These are phyloP conservation scores for Drosophila triauraria DNA, from an alignment of 1,140 invertebrate species.

Conservation along the genomic window DNA sequence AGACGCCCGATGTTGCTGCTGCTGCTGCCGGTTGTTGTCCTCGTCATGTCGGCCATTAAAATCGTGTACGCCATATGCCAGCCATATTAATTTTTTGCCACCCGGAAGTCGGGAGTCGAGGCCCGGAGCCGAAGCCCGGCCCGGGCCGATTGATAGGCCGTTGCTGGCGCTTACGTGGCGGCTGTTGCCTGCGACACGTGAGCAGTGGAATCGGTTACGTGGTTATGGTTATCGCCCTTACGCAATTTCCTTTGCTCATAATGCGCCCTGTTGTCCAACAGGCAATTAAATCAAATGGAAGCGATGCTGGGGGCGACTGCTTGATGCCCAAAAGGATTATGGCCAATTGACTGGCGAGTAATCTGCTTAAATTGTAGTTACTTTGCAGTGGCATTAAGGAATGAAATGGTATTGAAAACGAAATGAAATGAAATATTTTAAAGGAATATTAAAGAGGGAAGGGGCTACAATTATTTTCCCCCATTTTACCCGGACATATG, in stretches of 20 bases:
- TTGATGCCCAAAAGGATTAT: conserved; percentile 23
- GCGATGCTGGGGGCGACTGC: conserved; percentile 15
- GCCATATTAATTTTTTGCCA: conserved; percentile 76
- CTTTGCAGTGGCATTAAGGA: conserved; percentile 4
- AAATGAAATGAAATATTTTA: conserved; percentile 13
- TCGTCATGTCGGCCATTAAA: conserved; percentile 65
- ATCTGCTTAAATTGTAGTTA: conserved; percentile 36
- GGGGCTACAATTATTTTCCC: background rate
- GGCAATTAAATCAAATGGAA: conserved; percentile 43
- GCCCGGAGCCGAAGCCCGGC: background rate
- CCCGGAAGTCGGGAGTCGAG: conserved; percentile 32
- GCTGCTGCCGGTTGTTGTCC: conserved; percentile 28
- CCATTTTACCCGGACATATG: background rate
- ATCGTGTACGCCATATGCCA: conserved; percentile 64
- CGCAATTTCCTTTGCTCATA: conserved; percentile 65
- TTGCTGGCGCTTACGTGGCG: conserved; percentile 48
- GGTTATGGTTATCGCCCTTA: conserved; percentile 76
- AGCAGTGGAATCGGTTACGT: conserved; percentile 54
- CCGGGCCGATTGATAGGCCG: conserved; percentile 44
- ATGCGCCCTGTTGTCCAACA: conserved; percentile 39
- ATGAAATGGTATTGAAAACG: conserved; percentile 1
- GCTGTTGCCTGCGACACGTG: conserved; percentile 56
- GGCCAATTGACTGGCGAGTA: conserved; percentile 22
- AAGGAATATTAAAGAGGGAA: conserved; percentile 6
- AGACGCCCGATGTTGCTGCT: conserved; percentile 45